Percentiles rank a stretch among this genome's conserved stretches.
phyloP scores from a whole-genome alignment of 2,113 vertebrate genomes.

The Sclerurus mexicanus region DNA sequence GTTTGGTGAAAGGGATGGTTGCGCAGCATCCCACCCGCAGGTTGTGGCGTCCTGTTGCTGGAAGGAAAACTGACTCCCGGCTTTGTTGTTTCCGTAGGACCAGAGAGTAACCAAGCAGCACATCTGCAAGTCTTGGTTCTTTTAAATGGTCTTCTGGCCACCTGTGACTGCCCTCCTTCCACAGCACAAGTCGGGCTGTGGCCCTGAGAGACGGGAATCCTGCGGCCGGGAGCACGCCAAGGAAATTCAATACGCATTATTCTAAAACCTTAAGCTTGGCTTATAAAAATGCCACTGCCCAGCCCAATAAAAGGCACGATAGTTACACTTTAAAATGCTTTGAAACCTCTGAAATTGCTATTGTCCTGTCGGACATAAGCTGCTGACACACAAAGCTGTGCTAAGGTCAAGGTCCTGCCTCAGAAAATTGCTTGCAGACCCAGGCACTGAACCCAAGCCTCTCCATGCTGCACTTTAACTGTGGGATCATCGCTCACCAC shows the following conservation, averaged over 20 bases:
- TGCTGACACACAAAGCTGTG: not conserved
- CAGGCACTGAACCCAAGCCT: not conserved
- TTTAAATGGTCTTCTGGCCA: not conserved
- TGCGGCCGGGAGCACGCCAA: fast-evolving
- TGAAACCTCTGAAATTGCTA: slow-evolving; percentile 23
- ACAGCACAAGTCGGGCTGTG: not conserved
- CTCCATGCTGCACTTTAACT: not conserved
- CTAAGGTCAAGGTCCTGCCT: slow-evolving; percentile 25
- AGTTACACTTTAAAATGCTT: slow-evolving; percentile 41
- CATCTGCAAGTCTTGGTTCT: not conserved
- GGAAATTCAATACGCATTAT: not conserved
- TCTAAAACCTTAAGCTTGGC: not conserved
- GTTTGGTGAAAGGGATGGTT: not conserved
- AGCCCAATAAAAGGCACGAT: not conserved
- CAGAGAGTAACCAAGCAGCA: not conserved
- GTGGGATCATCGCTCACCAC: not conserved
- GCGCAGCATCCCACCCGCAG: fast-evolving
- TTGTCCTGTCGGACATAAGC: not conserved
- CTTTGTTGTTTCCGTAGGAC: not conserved
- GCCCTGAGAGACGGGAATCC: not conserved
- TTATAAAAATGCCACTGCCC: not conserved
- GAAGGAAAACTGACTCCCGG: not conserved
- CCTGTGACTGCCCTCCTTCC: not conserved
- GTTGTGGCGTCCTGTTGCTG: not conserved
- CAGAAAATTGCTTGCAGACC: not conserved